A percentile compares a stretch with the other conserved stretches of the same genome.
Conservation (phyloP, 1,140 invertebrate species). For the Saccostrea cuccullata region DNA sequence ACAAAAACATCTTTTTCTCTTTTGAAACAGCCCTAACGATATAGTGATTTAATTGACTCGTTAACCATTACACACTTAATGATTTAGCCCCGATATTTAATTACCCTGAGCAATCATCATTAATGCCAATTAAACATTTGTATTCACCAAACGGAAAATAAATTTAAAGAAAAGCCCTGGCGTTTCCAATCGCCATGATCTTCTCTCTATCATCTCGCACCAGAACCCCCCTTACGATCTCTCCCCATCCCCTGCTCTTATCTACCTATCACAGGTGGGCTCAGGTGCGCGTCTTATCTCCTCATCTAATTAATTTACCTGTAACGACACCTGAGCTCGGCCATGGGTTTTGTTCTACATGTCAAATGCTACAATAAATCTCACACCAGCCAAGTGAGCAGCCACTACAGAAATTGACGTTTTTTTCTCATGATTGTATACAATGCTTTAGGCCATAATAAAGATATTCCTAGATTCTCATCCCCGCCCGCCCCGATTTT, state of each 20-base stretch:
- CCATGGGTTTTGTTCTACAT: background rate
- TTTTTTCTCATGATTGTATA: background rate
- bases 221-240: background rate
- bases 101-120: background rate
- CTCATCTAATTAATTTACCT: slow-evolving; percentile 35
- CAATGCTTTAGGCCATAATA: background rate
- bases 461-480: no score
- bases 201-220: background rate
- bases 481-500: no score
- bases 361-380: background rate
- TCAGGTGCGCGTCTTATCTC: slow-evolving; percentile 11
- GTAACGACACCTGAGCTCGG: background rate
- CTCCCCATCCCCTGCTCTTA: background rate
- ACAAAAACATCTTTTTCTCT: background rate
- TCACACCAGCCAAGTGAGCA: background rate
- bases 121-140: background rate
- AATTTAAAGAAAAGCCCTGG: background rate
- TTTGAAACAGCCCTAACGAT: background rate
- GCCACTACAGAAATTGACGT: background rate
- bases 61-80: background rate
- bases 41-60: background rate
- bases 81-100: background rate
- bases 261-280: background rate
- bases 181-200: background rate
- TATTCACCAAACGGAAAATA: background rate